Evolutionary conservation across 2,888 invertebrate species (phyloP).

Genomic region (Schrankia costaestrigalis): DNA sequence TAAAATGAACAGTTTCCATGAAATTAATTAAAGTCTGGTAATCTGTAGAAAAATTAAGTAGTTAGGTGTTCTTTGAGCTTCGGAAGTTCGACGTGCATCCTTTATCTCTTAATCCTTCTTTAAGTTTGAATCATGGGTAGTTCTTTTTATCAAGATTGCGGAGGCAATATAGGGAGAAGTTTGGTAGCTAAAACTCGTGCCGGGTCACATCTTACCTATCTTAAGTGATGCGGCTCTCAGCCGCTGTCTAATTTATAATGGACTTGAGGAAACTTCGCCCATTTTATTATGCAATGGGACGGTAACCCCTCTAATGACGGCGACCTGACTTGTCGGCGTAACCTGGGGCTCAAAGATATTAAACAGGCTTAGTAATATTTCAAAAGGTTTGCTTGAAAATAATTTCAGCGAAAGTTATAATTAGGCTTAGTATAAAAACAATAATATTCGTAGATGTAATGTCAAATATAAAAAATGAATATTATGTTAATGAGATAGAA

Average conservation of each 20-base stretch:
- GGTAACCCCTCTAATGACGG: constrained; percentile 78
- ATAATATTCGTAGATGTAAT: constrained; percentile 1
- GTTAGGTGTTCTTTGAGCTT: constrained; percentile 40
- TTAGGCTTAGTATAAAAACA: constrained; percentile 6
- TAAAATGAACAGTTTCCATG: constrained; percentile 5
- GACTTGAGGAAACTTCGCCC: constrained; percentile 79
- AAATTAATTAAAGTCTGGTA: constrained; percentile 31
- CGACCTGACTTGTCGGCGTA: constrained; percentile 70
- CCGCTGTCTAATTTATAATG: constrained; percentile 80
- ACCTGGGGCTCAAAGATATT: constrained; percentile 69
- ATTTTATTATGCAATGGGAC: constrained; percentile 81
- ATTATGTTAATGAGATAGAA: too few relatives aligned
- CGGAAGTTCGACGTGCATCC: constrained; percentile 53
- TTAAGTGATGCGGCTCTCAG: constrained; percentile 77
- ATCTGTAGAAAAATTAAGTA: constrained; percentile 30
- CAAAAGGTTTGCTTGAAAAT: constrained; percentile 53
- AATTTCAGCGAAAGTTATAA: constrained; percentile 34
- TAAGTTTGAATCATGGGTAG: constrained; percentile 74
- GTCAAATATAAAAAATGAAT: too few relatives aligned
- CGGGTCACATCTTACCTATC: constrained; percentile 79
- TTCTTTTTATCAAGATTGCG: constrained; percentile 77
- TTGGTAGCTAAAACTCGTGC: constrained; percentile 69
- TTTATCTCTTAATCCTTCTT: constrained; percentile 63
- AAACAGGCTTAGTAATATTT: constrained; percentile 64
- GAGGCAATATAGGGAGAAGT: constrained; percentile 69